Evolutionary conservation across 2,888 invertebrate genomes (phyloP).

Genomic region (Cordylochernes scorpioides): DNA sequence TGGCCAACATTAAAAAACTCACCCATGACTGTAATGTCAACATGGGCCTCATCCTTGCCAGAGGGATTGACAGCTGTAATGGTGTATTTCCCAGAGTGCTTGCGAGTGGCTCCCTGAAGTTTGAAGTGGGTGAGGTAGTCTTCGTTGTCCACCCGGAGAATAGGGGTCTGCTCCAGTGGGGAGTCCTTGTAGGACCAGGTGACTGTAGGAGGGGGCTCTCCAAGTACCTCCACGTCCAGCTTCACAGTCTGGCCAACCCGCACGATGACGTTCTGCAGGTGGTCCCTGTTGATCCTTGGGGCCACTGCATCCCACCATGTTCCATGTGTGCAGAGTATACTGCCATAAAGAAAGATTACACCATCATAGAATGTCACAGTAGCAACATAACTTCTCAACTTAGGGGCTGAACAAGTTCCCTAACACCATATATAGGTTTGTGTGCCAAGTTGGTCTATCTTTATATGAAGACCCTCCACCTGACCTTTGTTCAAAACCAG

Average conservation of each 20-base stretch:
- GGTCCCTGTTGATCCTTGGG: slow-evolving; percentile 84
- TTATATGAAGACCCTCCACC: no score
- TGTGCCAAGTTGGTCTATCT: no score
- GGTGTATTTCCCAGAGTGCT: slow-evolving; percentile 57
- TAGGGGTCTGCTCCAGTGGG: slow-evolving; percentile 15
- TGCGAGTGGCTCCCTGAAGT: slow-evolving; percentile 49
- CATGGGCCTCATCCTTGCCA: slow-evolving; percentile 67
- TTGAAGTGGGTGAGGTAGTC: slow-evolving; percentile 76
- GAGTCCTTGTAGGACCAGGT: slow-evolving; percentile 22
- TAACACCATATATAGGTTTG: no score
- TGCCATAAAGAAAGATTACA: slow-evolving; percentile 6
- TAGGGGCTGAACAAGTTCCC: no score
- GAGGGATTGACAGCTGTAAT: slow-evolving; percentile 72
- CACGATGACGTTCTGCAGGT: slow-evolving; percentile 60
- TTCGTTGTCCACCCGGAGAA: slow-evolving; percentile 18
- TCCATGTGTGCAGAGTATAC: background rate
- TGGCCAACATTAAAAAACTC: slow-evolving; percentile 9
- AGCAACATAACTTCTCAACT: no score
- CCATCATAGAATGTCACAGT: slow-evolving; percentile 1
- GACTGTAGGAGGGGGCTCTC: slow-evolving; percentile 23
- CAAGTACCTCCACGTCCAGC: slow-evolving; percentile 48
- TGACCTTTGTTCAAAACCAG: no score
- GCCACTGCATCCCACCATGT: slow-evolving; percentile 41
- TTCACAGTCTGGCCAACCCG: slow-evolving; percentile 73
- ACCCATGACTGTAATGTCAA: slow-evolving; percentile 57